Percentiles rank a stretch among this genome's conserved stretches.
phyloP scores from a whole-genome alignment of 2,888 invertebrate species.

The Prostheceraeus crozeri region DNA sequence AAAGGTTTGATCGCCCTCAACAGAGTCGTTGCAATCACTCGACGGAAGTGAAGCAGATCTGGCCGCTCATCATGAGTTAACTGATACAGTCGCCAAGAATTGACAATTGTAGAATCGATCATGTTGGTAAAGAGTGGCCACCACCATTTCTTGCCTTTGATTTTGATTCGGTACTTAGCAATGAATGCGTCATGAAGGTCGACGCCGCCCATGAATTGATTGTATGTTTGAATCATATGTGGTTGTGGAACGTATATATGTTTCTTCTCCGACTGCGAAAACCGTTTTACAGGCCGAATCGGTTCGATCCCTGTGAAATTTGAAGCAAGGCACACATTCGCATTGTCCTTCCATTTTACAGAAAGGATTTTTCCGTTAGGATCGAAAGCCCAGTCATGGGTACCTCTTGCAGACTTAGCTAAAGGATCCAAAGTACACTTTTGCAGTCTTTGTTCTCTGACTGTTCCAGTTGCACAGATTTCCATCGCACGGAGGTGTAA shows the following conservation, averaged over 20 bases:
- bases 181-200: slow-evolving; percentile 8
- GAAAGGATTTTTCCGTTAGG: not conserved
- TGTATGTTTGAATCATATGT: not conserved
- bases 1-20: not conserved
- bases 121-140: slow-evolving; percentile 5
- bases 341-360: slow-evolving; percentile 37
- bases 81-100: not conserved
- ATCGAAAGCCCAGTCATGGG: slow-evolving; percentile 23
- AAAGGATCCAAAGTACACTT: slow-evolving; percentile 30
- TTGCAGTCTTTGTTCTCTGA: slow-evolving; percentile 21
- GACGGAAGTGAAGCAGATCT: not conserved
- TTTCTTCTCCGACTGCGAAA: too few relatives aligned
- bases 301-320: slow-evolving; percentile 20
- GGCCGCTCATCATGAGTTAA: not conserved
- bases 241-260: not conserved
- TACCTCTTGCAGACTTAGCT: not conserved
- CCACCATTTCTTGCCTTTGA: slow-evolving; percentile 13
- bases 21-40: not conserved
- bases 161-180: not conserved
- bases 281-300: slow-evolving; percentile 22
- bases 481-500: slow-evolving; percentile 23
- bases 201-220: not conserved
- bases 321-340: slow-evolving; percentile 26
- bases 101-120: not conserved
- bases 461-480: slow-evolving; percentile 34